Base-by-base conservation (phyloP, 64 coral and sea anemone genomes). In the Acropora yongei region DNA sequence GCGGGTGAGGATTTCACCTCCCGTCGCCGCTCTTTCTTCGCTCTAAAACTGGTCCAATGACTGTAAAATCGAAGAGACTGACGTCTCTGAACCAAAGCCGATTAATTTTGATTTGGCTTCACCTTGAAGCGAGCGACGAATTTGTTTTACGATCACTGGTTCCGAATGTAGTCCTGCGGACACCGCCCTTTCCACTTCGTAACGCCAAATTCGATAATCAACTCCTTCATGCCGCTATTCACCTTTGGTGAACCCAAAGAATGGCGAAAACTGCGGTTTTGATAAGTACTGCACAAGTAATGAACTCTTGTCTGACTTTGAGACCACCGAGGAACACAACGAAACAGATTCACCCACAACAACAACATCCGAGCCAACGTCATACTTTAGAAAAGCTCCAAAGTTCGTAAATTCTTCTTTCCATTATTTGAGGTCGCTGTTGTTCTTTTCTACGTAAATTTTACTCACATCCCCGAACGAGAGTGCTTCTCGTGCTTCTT, bases 41-140 rank as follows among this genome's bases (percentile, higher is more conserved):
- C 58, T 20, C 9, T 86, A 86, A 72, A 86, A 68, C 61, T 86
- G 48, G 42, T 93, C 92, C 10, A 88, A 30, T 2, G 39, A 9
- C 78, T 88, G 48, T 14, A 88, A 41, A 18, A 88, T 78, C 18
- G 49, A 19, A 68, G 78, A 61, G 39, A 78, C 18, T 2, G 84
- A 53, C 11, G 86, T 68, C 4, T 55, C 92, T 0, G 87, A 20
- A 4, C 86, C 86, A 47, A 93, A 93, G 2, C 78, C 86, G 8
- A 89, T 86, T 2, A 89, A 73, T 75, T 93, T 93, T 5, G 47
- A 82, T 74, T 77, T 84, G 9, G 86, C 86, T 58, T 89, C 78
- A 10, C 78, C 66, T 39, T 83, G 78, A 44, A 93, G 83, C 30
- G 91, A 93, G 46, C 41, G 16, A 6, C 87, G 78, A 47, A 89